Conservation (phyloP, 1,140 invertebrate genomes). For the Orius insidiosus region DNA sequence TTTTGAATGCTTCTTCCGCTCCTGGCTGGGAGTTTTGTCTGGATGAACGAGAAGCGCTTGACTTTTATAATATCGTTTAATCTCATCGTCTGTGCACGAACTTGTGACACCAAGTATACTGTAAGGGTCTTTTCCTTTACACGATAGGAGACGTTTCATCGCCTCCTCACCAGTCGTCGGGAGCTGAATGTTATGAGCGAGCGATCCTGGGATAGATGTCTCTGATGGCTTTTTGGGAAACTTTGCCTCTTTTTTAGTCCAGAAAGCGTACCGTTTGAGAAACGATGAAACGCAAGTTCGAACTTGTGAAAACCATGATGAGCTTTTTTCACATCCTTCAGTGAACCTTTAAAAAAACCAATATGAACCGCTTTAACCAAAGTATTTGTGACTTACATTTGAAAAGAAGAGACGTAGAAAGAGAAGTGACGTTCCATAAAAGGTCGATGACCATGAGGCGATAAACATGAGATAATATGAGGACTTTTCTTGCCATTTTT, state of each 20-base stretch:
- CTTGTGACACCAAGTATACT: conserved; percentile 75
- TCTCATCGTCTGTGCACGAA: conserved; percentile 78
- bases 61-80: conserved; percentile 77
- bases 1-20: conserved; percentile 91
- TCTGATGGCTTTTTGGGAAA: conserved; percentile 7
- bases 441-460: conserved; percentile 49
- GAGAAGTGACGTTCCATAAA: conserved; percentile 54
- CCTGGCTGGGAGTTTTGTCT: conserved; percentile 88
- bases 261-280: neutral
- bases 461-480: conserved; percentile 20
- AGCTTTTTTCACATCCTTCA: neutral
- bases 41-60: conserved; percentile 89
- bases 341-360: conserved; percentile 1
- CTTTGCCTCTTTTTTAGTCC: conserved; percentile 3
- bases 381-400: conserved; percentile 46
- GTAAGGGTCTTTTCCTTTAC: conserved; percentile 89
- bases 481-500: conserved; percentile 20
- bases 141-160: conserved; percentile 77
- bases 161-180: conserved; percentile 84
- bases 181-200: conserved; percentile 63
- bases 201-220: conserved; percentile 29
- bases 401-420: conserved; percentile 55
- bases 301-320: neutral
- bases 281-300: neutral
- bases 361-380: too few relatives aligned